A percentile compares a stretch with the other conserved stretches of the same genome.
Evolutionary conservation across 2,113 vertebrate species (phyloP).

Genomic region (Proteles cristata): DNA sequence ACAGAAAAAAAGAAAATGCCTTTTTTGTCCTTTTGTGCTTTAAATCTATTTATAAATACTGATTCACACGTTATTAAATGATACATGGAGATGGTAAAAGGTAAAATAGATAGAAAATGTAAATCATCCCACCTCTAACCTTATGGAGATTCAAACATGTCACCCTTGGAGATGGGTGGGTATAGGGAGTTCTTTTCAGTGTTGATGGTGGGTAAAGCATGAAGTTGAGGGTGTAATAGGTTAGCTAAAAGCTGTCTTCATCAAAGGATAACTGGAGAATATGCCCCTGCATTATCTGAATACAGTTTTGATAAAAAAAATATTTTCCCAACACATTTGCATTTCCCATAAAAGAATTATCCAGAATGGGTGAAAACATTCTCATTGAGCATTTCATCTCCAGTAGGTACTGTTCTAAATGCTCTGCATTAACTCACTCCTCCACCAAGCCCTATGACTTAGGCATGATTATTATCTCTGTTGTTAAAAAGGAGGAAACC

Average conservation of each 20-base stretch:
- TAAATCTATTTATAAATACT: background rate
- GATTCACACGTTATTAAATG: background rate
- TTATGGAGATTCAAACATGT: background rate
- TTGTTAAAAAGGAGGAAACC: background rate
- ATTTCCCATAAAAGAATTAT: background rate
- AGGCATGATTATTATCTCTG: background rate
- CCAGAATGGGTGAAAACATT: background rate
- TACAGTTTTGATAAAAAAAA: background rate
- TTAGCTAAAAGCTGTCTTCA: background rate
- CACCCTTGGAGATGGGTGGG: background rate
- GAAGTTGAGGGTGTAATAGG: background rate
- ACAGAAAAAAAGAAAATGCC: background rate
- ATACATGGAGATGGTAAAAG: background rate
- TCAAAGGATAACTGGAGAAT: background rate
- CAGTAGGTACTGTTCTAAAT: background rate
- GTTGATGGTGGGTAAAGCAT: background rate
- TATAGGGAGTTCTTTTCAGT: background rate
- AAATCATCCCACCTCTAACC: background rate
- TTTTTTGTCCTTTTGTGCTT: background rate
- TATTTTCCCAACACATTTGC: background rate
- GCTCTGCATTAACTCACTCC: background rate
- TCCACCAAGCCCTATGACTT: background rate
- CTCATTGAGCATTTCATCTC: background rate
- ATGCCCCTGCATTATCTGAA: background rate
- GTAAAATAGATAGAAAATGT: background rate